Base-by-base conservation (phyloP, 2,888 invertebrate genomes). In the Rhamnusium bicolor region DNA sequence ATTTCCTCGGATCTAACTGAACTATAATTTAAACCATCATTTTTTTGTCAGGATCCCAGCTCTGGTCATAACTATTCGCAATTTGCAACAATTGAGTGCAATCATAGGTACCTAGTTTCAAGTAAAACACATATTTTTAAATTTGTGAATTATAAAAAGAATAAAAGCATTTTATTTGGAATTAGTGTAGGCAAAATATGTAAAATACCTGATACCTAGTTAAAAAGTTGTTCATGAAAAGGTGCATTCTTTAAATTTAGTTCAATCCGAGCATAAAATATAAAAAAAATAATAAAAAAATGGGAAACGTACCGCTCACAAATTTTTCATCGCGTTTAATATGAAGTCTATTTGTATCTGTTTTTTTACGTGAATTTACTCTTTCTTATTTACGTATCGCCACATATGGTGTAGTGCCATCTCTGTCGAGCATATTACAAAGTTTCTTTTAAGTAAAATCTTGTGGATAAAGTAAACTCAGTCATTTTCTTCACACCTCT, bases 401-500 rank as follows among this genome's bases (percentile, higher is more conserved):
- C 74, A 74, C 81, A 81, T 77, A 77, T 81, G 81, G 79, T 73
- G 61, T 74, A 67, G 47, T 65, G 71, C 65, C 71, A 32, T 74
- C 73, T 75, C 74, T 71, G 72, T 72, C 75, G 70, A 56, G 56
- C 66, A 47, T 60, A 71, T 71, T 71, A 73, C 73, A 75, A 77
- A 79, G 75, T 78, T 79, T 76, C 73, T 77, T 74, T 76, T 77
- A 69, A 80, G 72, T 75, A 76, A 81, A 84, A 81, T 82, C 78
- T 72, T 78, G 76, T 78, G 80, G 78, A 79, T 84, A 84, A 84
- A 84, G 84, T 85, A 85, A 86, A 85, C 84, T 84, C 79, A 80
- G 73, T 75, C 85, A 79, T 84, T 84, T 85, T 83, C 81, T 81
- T 86, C 79, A 79, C 86, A 84, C 85, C 84, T 85, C 84, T 83